Conservation (phyloP, 2,113 vertebrate genomes). For the Xenotilapia longispinis region DNA sequence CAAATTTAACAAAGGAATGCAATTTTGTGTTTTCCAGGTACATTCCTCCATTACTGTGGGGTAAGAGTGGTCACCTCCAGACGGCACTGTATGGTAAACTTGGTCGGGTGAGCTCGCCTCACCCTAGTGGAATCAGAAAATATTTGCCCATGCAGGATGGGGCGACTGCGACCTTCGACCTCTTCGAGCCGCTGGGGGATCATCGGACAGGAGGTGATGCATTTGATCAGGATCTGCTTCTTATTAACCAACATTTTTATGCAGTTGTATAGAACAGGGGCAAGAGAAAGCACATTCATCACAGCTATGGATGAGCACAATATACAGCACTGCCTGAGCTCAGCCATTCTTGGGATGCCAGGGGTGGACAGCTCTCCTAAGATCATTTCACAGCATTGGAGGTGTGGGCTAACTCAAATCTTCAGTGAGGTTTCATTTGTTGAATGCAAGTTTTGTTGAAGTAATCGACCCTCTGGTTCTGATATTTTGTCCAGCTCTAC, state of each 20-base stretch:
- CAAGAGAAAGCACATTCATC: neutral
- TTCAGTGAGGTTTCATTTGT: neutral
- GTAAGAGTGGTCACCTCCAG: conserved; percentile 96
- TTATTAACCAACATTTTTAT: neutral
- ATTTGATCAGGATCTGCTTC: neutral
- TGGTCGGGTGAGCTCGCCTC: conserved; percentile 88
- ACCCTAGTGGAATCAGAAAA: conserved; percentile 87
- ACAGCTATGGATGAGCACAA: neutral
- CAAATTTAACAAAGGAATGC: neutral
- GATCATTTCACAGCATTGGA: neutral
- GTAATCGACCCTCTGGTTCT: neutral
- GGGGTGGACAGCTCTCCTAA: neutral
- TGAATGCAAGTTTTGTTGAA: neutral
- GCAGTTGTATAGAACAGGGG: neutral
- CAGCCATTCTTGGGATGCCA: neutral
- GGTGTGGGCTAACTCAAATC: neutral
- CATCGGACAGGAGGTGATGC: conserved; percentile 87
- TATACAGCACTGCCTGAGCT: neutral
- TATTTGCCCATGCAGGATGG: conserved; percentile 94
- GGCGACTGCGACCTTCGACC: conserved; percentile 94
- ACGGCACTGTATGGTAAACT: conserved; percentile 96
- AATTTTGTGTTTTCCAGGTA: conserved; percentile 75
- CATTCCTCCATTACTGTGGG: conserved; percentile 94
- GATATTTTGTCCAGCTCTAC: neutral
- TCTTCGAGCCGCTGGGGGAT: conserved; percentile 88